Evolutionary conservation across 1,140 invertebrate genomes (phyloP).

Genomic region (Megalonaias nervosa): DNA sequence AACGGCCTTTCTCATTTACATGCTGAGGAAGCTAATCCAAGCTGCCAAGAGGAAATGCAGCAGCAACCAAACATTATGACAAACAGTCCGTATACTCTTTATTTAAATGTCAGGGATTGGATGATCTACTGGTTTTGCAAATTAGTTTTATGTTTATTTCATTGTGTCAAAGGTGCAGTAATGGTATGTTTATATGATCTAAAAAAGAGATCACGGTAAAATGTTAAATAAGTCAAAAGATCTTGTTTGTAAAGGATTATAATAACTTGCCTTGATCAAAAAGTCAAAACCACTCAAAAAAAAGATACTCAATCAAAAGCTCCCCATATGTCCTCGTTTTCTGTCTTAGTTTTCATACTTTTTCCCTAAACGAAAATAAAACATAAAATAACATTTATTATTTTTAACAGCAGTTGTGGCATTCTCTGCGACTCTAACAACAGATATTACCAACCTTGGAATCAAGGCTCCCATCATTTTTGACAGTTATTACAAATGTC

Average conservation of each 20-base stretch:
- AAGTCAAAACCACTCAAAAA: background rate
- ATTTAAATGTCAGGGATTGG: too few relatives aligned
- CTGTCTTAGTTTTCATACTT: background rate
- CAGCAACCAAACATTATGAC: too few relatives aligned
- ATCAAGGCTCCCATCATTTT: constrained; percentile 42
- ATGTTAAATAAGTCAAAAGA: background rate
- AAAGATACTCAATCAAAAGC: background rate
- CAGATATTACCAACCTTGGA: constrained; percentile 23
- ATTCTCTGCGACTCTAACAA: constrained; percentile 25
- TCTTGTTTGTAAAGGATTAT: background rate
- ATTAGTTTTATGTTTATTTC: too few relatives aligned
- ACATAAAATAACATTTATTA: background rate
- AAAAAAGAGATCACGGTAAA: too few relatives aligned
- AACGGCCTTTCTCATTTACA: too few relatives aligned
- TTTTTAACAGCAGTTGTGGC: constrained; percentile 9
- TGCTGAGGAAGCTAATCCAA: too few relatives aligned
- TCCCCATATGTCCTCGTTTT: background rate
- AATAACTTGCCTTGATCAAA: background rate
- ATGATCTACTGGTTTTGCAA: too few relatives aligned
- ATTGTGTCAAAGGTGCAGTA: too few relatives aligned
- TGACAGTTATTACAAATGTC: constrained; percentile 55
- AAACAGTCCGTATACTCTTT: too few relatives aligned
- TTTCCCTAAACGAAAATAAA: background rate
- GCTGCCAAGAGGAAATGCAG: too few relatives aligned
- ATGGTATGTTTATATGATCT: too few relatives aligned